Base-by-base conservation (phyloP, 2,797 vertebrate genomes). In the Cossypha dichroa region DNA sequence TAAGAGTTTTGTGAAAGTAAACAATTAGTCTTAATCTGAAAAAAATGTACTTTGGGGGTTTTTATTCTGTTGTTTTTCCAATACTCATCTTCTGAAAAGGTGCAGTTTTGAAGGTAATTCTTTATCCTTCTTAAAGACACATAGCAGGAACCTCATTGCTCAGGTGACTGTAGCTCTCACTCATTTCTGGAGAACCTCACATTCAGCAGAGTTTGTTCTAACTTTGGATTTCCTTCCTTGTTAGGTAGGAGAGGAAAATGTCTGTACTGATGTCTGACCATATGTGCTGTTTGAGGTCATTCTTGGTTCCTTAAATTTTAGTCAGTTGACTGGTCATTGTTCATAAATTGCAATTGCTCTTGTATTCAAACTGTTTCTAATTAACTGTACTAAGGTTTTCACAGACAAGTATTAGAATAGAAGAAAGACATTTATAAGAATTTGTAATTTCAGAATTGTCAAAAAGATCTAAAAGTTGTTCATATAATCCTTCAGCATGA, bases 341-440 rank as follows among this genome's bases (percentile, higher is more conserved):
- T 95, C 58, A 15, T 54, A 33, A 21, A 52, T 54, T 85, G 33
- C 43, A 36, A 20, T 54, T 88, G 48, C 41, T 67, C 9, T 54
- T 91, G 25, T 36, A 23, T 49, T 64, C 59, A 17, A 76, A 36
- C 74, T 85, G 70, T 85, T 94, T 89, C 46, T 62, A 82, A 69
- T 90, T 87, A 92, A 48, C 77, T 92, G 78, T 67, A 55, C 70
- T 29, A 23, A 63, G 43, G 69, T 93, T 48, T 45, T 92, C 77
- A 60, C 31, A 46, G 80, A 15, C n/a, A 31, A 82, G 14, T 29
- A 68, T 68, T 84, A 69, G 31, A 80, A n/a, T 17, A 72, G 75
- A 63, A 76, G 36, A 67, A 84, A 52, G 45, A 18, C 20, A 48
- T 51, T 80, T 78, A 1, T 51, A 84, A 86, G 33, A 40, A 19